phyloP scores from a whole-genome alignment of 53 echinoderm and acorn worm species.

The Holothuria scabra region DNA sequence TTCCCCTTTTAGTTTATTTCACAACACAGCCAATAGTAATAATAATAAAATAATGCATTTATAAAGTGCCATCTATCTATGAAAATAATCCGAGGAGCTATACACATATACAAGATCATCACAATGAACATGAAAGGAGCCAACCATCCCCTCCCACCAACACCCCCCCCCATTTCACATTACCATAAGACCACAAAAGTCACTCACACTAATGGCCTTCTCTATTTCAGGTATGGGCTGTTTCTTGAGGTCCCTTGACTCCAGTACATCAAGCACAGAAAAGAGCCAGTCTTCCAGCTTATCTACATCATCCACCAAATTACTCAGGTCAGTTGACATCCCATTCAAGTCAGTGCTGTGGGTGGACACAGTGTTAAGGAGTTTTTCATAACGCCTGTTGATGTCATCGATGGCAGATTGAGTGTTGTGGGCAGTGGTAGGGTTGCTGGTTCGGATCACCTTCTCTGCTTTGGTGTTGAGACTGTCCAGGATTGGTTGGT shows the following conservation, averaged over 20 bases:
- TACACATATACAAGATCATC: too few species aligned
- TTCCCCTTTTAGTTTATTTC: too few species aligned
- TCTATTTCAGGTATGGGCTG: constrained; percentile 88
- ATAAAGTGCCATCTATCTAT: too few species aligned
- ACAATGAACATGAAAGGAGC: too few species aligned
- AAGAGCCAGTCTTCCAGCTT: constrained; percentile 96
- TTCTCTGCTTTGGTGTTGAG: constrained; percentile 75
- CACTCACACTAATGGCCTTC: constrained; percentile 74
- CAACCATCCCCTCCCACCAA: too few species aligned
- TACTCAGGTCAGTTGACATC: constrained; percentile 76
- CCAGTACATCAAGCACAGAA: constrained; percentile 87
- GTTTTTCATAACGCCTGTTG: constrained; percentile 77
- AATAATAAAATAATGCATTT: too few species aligned
- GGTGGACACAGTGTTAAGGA: constrained; percentile 46
- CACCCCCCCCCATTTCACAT: too few species aligned
- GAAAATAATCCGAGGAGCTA: too few species aligned
- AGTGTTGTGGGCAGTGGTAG: constrained; percentile 82
- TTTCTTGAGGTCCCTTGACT: constrained; percentile 92
- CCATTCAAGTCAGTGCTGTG: constrained; percentile 78
- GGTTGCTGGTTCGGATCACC: constrained; percentile 75
- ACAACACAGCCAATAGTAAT: too few species aligned
- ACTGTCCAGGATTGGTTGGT: constrained; percentile 76
- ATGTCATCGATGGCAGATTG: constrained; percentile 75
- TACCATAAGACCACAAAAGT: not conserved
- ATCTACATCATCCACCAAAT: constrained; percentile 87